Evolutionary conservation across 2,113 vertebrate species (phyloP), one percentile per base, ranked within the genome.

Genomic region (Campylomormyrus numenius): DNA sequence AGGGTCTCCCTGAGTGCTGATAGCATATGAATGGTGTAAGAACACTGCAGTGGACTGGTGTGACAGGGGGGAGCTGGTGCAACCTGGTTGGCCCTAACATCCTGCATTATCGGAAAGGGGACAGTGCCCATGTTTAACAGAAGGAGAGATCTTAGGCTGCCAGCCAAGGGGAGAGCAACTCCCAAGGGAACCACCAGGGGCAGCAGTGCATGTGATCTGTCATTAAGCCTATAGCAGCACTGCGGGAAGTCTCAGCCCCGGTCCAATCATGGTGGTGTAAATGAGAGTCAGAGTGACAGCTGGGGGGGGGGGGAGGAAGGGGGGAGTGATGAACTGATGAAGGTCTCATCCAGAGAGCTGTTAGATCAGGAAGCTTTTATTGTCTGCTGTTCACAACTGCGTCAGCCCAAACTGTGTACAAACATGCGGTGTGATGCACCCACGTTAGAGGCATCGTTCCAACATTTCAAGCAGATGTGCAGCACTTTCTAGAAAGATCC

Each of bases 281-380:
- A 91, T 89, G 89, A 91, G 83, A 56, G 77, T 88, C 66, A 90
- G 87, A 89, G 49, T 91, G 91, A 89, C 91, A 83, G 74, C 39
- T 89, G 31, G 31, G 31, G 31, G n/a, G n/a, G 24, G 35, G 21
- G 24, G 24, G 56, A n/a, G 62, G 24, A 27, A 0, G 17, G 17
- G 50, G 19, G 53, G 5, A 56, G 49, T 88, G 88, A 89, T 70
- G 74, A 91, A 90, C 62, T 87, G 91, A 90, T 77, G 74, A 49
- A 74, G 62, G 21, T 88, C 42, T 52, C 49, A 42, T 52, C 88
- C 7, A 21, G 48, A 21, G 10, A 84, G 58, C 80, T 53, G 62
- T 49, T 35, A n/a, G 58, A 80, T 58, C 87, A 88, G 9, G 35
- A 52, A 53, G 56, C 27, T 52, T 15, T 48, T 17, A 56, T 17